Percentiles rank a stretch among this genome's conserved stretches.
These are phyloP conservation scores for Gibbula magus DNA, from an alignment of 2,888 invertebrate genomes.

Conservation along the genomic window DNA sequence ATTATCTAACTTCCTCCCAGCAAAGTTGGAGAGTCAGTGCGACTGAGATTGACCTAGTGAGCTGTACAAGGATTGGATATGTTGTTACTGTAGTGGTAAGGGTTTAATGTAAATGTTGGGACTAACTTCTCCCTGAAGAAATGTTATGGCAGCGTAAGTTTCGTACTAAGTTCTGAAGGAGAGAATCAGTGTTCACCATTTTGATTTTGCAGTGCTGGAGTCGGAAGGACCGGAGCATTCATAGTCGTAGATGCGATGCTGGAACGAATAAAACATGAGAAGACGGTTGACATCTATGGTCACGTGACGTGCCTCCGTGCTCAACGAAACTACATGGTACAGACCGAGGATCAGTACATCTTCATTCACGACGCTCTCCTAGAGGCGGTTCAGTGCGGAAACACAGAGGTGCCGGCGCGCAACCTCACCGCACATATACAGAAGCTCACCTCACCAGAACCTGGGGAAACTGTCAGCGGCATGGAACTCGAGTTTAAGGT, in stretches of 20 bases:
- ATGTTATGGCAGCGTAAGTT: too few species aligned
- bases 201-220: constrained; percentile 81
- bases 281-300: constrained; percentile 98
- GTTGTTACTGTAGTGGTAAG: too few species aligned
- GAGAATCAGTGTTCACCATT: neutral
- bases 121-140: too few species aligned
- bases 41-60: too few species aligned
- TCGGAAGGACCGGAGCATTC: constrained; percentile 96
- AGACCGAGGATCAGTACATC: constrained; percentile 98
- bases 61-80: too few species aligned
- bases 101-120: too few species aligned
- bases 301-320: constrained; percentile 98
- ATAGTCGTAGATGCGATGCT: constrained; percentile 99
- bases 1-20: too few species aligned
- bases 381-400: constrained; percentile 97
- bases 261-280: constrained; percentile 96
- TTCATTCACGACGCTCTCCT: constrained; percentile 98
- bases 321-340: constrained; percentile 99
- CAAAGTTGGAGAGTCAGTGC: too few species aligned
- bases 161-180: neutral
- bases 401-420: constrained; percentile 96
- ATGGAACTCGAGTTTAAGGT: constrained; percentile 75
- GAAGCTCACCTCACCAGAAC: constrained; percentile 87
- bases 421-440: constrained; percentile 96
- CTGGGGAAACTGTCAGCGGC: constrained; percentile 72